Percentiles rank a stretch among this genome's conserved stretches.
Conservation (phyloP, 2,888 invertebrate genomes). For the Dryobotodes eremita region DNA sequence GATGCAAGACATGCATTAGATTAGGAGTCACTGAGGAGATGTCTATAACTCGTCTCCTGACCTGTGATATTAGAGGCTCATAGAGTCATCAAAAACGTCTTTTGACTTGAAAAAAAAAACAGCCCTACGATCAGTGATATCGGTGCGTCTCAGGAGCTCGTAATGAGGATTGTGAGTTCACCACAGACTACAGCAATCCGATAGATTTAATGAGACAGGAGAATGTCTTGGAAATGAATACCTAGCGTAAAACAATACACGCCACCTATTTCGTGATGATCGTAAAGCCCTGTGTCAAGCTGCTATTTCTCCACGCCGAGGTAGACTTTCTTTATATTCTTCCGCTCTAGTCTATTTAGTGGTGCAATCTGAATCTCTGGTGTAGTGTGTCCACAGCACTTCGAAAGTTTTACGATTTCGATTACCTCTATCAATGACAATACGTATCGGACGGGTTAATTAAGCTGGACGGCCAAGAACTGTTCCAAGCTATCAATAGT, state of each 20-base stretch:
- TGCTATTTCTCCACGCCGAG: neutral
- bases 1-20: neutral
- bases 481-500: slow-evolving; percentile 69
- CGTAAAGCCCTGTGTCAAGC: neutral
- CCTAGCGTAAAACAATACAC: neutral
- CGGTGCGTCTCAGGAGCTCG: neutral
- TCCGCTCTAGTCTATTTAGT: slow-evolving; percentile 3
- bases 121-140: neutral
- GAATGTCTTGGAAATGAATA: neutral
- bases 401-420: slow-evolving; percentile 75
- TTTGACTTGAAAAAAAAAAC: neutral
- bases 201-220: neutral
- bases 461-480: slow-evolving; percentile 71
- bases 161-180: neutral
- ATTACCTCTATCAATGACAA: slow-evolving; percentile 76
- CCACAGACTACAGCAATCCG: no score
- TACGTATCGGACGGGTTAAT: slow-evolving; percentile 76
- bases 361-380: slow-evolving; percentile 20
- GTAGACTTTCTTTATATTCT: slow-evolving; percentile 5
- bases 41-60: neutral
- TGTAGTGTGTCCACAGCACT: slow-evolving; percentile 59
- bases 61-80: neutral
- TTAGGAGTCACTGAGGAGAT: neutral
- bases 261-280: neutral
- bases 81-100: neutral